These are phyloP conservation scores for Malurus leucopterus DNA, from an alignment of 2,797 vertebrate species.

Conservation along the genomic window DNA sequence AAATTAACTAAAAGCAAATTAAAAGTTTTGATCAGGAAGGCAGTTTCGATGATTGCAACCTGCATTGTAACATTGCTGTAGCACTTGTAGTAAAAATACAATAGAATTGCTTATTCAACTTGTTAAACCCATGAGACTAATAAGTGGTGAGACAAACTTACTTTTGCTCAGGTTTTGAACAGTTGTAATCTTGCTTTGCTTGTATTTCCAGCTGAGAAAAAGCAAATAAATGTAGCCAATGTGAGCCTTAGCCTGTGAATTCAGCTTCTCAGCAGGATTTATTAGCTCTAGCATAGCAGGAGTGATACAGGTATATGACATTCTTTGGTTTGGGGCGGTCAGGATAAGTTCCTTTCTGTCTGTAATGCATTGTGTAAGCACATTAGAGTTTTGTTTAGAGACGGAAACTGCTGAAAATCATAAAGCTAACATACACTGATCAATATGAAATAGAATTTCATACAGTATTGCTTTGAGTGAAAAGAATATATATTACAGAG, in stretches of 20 bases:
- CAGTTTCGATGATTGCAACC: background rate
- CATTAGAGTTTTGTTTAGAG: background rate
- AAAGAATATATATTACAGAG: background rate
- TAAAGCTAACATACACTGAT: background rate
- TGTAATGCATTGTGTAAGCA: background rate
- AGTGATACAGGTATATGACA: background rate
- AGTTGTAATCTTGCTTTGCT: background rate
- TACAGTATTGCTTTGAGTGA: background rate
- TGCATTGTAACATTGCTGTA: background rate
- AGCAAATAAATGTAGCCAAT: background rate
- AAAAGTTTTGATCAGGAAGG: background rate
- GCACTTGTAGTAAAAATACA: background rate
- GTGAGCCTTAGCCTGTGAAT: background rate
- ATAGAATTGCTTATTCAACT: background rate
- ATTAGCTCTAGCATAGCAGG: background rate
- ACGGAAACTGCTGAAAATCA: background rate
- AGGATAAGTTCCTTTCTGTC: background rate
- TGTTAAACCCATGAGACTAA: background rate
- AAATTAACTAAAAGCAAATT: background rate
- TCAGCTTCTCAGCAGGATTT: background rate
- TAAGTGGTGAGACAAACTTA: background rate
- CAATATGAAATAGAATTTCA: slow-evolving; percentile 14
- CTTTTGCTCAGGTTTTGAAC: background rate
- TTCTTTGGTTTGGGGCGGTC: background rate
- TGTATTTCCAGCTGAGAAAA: slow-evolving; percentile 15